phyloP scores from a whole-genome alignment of 2,113 vertebrate species.

The Uropsilus gracilis region DNA sequence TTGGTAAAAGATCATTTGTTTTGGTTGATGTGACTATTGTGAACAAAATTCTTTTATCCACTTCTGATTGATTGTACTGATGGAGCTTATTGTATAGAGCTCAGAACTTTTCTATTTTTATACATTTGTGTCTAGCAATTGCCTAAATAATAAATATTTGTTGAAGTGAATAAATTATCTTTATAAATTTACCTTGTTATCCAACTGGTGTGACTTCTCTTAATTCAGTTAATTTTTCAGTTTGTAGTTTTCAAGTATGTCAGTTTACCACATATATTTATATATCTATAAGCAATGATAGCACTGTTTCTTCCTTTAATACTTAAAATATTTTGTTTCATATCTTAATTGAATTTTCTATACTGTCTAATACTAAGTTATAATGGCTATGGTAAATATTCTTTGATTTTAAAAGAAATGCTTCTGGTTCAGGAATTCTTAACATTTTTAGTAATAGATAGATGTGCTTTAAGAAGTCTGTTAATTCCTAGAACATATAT shows the following conservation, averaged over 20 bases:
- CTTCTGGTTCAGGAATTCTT: background rate
- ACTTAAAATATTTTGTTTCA: conserved; percentile 12
- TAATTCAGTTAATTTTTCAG: background rate
- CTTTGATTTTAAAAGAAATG: background rate
- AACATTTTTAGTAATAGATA: background rate
- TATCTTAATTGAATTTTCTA: background rate
- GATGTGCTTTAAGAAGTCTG: background rate
- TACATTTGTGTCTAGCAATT: background rate
- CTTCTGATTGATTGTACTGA: background rate
- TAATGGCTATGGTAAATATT: background rate
- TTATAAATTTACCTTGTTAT: background rate
- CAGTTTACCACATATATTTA: background rate
- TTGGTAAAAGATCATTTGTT: background rate
- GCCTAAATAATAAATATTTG: background rate
- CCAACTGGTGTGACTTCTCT: background rate
- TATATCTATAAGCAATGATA: conserved; percentile 3
- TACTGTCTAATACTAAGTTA: background rate
- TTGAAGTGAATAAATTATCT: conserved; percentile 11
- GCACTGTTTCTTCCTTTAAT: background rate
- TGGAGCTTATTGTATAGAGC: background rate
- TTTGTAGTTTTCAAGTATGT: conserved; percentile 39
- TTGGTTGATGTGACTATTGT: background rate
- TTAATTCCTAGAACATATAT: background rate
- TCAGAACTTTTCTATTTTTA: background rate
- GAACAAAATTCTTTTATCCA: background rate